Evolutionary conservation across 2,797 vertebrate genomes (phyloP).

Genomic region (Amniataba percoides): DNA sequence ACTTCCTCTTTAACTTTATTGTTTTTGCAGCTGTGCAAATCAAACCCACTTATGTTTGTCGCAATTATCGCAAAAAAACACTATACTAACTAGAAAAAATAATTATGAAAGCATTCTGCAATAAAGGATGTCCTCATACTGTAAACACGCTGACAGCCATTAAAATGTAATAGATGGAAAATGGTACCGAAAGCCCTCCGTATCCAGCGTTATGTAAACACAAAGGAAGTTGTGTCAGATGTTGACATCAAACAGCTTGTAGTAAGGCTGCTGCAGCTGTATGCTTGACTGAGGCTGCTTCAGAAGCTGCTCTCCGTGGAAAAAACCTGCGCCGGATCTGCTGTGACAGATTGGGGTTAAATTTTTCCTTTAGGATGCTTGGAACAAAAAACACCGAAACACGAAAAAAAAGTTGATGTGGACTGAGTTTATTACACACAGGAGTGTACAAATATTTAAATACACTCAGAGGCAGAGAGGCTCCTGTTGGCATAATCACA

Average conservation of each 20-base stretch:
- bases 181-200: background rate
- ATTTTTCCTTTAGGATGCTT: constrained; percentile 57
- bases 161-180: constrained; percentile 26
- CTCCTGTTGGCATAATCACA: constrained; percentile 40
- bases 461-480: constrained; percentile 23
- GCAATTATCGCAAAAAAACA: background rate
- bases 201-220: constrained; percentile 20
- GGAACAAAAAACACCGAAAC: constrained; percentile 40
- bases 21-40: background rate
- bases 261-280: constrained; percentile 43
- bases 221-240: constrained; percentile 28
- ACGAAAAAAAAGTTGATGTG: constrained; percentile 20
- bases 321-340: constrained; percentile 64
- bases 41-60: background rate
- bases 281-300: constrained; percentile 33
- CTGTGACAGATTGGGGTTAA: constrained; percentile 76
- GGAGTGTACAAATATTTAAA: constrained; percentile 47
- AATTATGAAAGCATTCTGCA: background rate
- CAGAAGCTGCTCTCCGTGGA: constrained; percentile 52
- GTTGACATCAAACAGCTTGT: constrained; percentile 41
- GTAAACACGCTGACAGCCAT: constrained; percentile 7
- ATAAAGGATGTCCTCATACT: background rate
- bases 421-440: constrained; percentile 8
- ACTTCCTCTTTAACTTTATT: no score
- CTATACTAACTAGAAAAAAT: background rate